phyloP scores from a whole-genome alignment of 1,140 invertebrate species.

The Aethina tumida region DNA sequence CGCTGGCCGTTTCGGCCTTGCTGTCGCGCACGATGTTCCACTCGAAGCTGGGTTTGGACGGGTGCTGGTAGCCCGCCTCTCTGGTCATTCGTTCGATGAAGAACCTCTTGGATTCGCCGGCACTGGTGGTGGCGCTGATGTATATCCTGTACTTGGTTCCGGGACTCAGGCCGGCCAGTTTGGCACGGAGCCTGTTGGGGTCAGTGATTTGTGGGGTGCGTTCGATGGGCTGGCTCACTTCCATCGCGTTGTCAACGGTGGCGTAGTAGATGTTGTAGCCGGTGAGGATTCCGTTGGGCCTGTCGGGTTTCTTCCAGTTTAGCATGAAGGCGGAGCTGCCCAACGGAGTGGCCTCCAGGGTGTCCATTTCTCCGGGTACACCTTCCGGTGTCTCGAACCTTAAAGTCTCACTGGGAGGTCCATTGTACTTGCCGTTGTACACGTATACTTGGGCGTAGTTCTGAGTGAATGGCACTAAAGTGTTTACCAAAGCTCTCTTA shows the following conservation, averaged over 20 bases:
- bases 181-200: constrained; percentile 65
- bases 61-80: constrained; percentile 45
- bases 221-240: constrained; percentile 38
- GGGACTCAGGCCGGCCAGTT: constrained; percentile 73
- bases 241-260: constrained; percentile 57
- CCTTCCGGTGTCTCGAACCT: constrained; percentile 87
- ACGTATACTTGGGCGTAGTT: constrained; percentile 85
- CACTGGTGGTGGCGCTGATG: constrained; percentile 70
- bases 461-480: constrained; percentile 80
- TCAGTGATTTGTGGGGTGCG: constrained; percentile 67
- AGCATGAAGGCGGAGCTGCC: constrained; percentile 82
- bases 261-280: constrained; percentile 91
- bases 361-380: constrained; percentile 77
- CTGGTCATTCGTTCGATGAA: constrained; percentile 73
- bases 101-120: constrained; percentile 72
- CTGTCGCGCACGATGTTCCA: constrained; percentile 60
- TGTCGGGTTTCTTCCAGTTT: constrained; percentile 84
- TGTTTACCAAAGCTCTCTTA: constrained; percentile 64
- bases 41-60: constrained; percentile 67
- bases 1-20: constrained; percentile 61
- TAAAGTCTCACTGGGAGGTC: constrained; percentile 76
- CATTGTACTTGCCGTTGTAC: constrained; percentile 84
- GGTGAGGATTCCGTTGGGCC: constrained; percentile 86
- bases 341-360: constrained; percentile 70
- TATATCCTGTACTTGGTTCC: constrained; percentile 84